A percentile compares a stretch with the other conserved stretches of the same genome.
Conservation (phyloP, 1,140 invertebrate species). For the Phthorimaea operculella region DNA sequence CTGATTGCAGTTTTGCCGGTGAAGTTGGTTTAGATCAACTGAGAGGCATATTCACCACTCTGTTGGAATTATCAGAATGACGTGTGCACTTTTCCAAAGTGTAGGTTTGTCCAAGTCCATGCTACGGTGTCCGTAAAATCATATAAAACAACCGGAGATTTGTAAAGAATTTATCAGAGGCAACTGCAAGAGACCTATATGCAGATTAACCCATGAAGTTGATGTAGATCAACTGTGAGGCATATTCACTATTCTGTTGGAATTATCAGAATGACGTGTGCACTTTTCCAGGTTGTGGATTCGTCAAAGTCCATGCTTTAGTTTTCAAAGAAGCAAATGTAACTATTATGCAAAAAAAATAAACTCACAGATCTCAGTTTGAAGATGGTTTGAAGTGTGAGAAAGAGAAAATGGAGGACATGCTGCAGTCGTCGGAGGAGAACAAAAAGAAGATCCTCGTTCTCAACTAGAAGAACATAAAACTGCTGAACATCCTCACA, state of each 20-base stretch:
- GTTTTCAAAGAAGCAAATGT: constrained; percentile 10
- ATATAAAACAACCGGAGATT: no score
- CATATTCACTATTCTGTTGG: no score
- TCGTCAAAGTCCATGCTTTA: no score
- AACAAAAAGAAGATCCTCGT: not conserved
- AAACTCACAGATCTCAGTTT: no score
- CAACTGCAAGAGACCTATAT: no score
- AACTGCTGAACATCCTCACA: not conserved
- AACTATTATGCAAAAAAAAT: no score
- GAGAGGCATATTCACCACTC: constrained; percentile 7
- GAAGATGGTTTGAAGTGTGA: not conserved
- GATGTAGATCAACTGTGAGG: no score
- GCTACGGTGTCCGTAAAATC: no score
- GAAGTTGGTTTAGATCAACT: constrained; percentile 5
- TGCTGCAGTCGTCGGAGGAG: not conserved
- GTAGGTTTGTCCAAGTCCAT: constrained; percentile 10
- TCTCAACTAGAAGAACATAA: not conserved
- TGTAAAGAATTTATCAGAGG: no score
- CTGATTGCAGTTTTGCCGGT: constrained; percentile 6
- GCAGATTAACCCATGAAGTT: no score
- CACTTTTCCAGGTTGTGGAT: no score
- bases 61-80: constrained; percentile 10
- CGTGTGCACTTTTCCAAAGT: constrained; percentile 5
- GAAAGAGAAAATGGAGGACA: not conserved
- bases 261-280: no score